A percentile compares a stretch with the other conserved stretches of the same genome.
Conservation (phyloP, 2,888 invertebrate genomes). For the Diarsia brunnea region DNA sequence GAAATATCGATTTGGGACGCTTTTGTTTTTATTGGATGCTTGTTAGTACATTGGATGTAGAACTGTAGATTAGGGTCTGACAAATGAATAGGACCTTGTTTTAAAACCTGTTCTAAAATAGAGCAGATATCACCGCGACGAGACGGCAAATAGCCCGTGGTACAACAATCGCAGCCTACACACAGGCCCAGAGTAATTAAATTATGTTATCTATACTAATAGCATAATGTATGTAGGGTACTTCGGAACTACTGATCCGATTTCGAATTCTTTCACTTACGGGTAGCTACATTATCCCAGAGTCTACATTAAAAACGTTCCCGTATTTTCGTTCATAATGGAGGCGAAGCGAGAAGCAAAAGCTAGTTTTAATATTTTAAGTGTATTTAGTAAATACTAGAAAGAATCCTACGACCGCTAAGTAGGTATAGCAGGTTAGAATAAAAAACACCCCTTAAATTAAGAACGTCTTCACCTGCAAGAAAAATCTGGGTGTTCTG, state of each 20-base stretch:
- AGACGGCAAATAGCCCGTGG: not conserved
- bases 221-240: too few relatives aligned
- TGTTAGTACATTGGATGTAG: conserved; percentile 1
- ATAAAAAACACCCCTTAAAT: not conserved
- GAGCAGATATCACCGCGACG: not conserved
- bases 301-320: too few relatives aligned
- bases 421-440: not conserved
- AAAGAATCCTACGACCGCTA: not conserved
- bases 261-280: too few relatives aligned
- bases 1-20: conserved; percentile 44
- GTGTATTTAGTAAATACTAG: not conserved
- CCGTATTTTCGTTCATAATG: too few relatives aligned
- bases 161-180: not conserved
- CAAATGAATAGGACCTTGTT: not conserved
- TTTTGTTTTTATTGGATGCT: conserved; percentile 39
- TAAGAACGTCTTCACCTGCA: not conserved
- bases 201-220: too few relatives aligned
- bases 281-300: too few relatives aligned
- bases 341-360: too few relatives aligned
- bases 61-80: not conserved
- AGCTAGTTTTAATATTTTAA: too few relatives aligned
- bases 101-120: not conserved
- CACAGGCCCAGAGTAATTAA: not conserved
- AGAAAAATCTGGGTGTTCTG: not conserved
- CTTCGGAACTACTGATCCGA: too few relatives aligned